Base-by-base conservation (phyloP, 64 coral and sea anemone genomes). In the Montipora capricornis region DNA sequence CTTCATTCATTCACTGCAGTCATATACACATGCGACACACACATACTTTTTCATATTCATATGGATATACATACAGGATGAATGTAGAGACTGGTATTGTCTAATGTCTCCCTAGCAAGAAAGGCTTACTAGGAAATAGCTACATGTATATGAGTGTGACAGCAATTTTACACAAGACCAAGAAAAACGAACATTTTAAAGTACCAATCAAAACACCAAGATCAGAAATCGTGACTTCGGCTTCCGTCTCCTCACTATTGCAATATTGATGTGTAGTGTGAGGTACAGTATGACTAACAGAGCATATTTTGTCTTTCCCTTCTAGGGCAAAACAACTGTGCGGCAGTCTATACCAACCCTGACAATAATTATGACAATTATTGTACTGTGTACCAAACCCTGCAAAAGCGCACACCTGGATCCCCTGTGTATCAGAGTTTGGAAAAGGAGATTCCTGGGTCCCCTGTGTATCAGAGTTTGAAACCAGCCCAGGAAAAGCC, bases 301-400 rank as follows among this genome's bases (percentile, higher is more conserved):
- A 14, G 15, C 29, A 11, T 47, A 47, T 17, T 78, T 17, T 60
- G 14, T 82, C 14, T 47, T 51, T 60, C 51, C 52, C 8, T 19
- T n/a, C 13, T 37, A 82, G 80, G 80, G 29, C 16, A 71, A 50
- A 13, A 19, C 3, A 73, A 12, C 51, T 44, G 44, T 14, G 8
- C 62, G 50, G 47, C 44, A 26, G 19, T 73, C 20, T 86, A 86
- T 17, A 86, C 47, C 46, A 71, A 14, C 47, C 13, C 64, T n/a
- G 82, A 86, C 1, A 17, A 24, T 22, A 16, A 73, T 13, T 86
- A 86, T 73, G 82, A 86, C 46, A 86, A 86, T 44, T 37, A 37
- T 37, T 86, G 45, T 44, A 22, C 8, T 14, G 82, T 71, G 15
- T 86, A 86, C 45, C 64, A 86, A 86, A 86, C 16, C 67, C 47